A percentile compares a stretch with the other conserved stretches of the same genome.
These are phyloP conservation scores for Pedetes capensis DNA, from an alignment of 2,113 vertebrate species.

Conservation along the genomic window DNA sequence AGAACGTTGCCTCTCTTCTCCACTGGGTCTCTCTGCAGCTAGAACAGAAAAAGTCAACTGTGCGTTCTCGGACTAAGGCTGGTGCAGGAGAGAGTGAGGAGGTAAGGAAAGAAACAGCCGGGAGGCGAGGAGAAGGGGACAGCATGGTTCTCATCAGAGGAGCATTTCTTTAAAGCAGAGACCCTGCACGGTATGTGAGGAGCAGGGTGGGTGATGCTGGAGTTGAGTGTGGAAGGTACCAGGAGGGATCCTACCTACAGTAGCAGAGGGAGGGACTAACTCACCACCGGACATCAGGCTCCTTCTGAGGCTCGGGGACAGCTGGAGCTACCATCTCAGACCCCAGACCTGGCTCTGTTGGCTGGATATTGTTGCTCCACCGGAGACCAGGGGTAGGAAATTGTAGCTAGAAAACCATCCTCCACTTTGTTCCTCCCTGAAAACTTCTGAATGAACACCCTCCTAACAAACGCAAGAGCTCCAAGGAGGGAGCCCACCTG, in stretches of 20 bases:
- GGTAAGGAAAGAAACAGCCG: too few species aligned
- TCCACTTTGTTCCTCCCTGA: background rate
- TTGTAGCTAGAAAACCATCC: background rate
- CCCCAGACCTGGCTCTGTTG: background rate
- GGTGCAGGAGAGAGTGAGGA: background rate
- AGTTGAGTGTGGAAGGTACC: background rate
- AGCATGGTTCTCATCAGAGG: background rate
- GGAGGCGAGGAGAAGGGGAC: background rate
- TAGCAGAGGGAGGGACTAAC: background rate
- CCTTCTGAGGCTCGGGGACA: background rate
- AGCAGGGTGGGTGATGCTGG: background rate
- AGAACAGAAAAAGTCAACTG: background rate
- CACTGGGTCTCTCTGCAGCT: background rate
- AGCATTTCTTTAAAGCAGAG: background rate
- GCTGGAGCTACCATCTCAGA: background rate
- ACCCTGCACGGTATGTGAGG: background rate
- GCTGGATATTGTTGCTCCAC: background rate
- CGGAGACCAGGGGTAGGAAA: background rate
- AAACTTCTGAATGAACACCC: background rate
- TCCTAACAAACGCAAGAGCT: background rate
- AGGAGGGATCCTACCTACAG: background rate
- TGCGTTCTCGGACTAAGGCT: background rate
- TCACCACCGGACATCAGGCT: background rate
- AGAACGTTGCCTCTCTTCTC: background rate
- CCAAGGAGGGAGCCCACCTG: too few species aligned